phyloP scores from a whole-genome alignment of 2,888 invertebrate genomes.

The Darwinula stevensoni region DNA sequence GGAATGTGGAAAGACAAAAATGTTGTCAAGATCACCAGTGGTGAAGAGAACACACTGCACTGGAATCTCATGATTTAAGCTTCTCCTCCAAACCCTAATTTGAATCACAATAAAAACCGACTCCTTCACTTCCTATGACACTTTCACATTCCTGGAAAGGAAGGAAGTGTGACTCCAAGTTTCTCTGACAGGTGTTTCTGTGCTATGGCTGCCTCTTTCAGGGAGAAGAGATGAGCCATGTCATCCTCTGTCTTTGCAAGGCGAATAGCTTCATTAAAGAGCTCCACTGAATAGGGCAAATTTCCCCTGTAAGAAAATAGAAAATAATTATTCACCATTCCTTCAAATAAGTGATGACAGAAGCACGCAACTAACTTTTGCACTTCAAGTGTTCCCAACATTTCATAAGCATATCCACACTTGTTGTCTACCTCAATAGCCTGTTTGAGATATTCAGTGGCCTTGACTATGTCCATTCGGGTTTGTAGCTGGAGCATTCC shows the following conservation, averaged over 20 bases:
- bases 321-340: too few relatives aligned
- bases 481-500: slow-evolving; percentile 42
- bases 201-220: slow-evolving; percentile 64
- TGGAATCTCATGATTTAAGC: too few relatives aligned
- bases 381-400: slow-evolving; percentile 74
- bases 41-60: not conserved
- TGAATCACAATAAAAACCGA: too few relatives aligned
- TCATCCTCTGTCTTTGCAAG: slow-evolving; percentile 60
- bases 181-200: slow-evolving; percentile 51
- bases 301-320: slow-evolving; percentile 33
- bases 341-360: slow-evolving; percentile 4
- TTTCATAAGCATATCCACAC: slow-evolving; percentile 84
- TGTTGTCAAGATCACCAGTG: not conserved
- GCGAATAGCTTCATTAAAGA: slow-evolving; percentile 63
- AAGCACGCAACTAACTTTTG: slow-evolving; percentile 31
- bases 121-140: too few relatives aligned
- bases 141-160: too few relatives aligned
- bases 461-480: slow-evolving; percentile 48
- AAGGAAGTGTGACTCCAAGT: slow-evolving; percentile 22
- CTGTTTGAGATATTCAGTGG: slow-evolving; percentile 40
- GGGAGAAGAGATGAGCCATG: slow-evolving; percentile 61
- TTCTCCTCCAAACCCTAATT: too few relatives aligned
- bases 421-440: slow-evolving; percentile 64
- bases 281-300: slow-evolving; percentile 42
- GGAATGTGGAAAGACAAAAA: not conserved